Percentiles rank a stretch among this genome's conserved stretches.
Evolutionary conservation across 1,140 invertebrate genomes (phyloP).

Genomic region (Hyphantria cunea): DNA sequence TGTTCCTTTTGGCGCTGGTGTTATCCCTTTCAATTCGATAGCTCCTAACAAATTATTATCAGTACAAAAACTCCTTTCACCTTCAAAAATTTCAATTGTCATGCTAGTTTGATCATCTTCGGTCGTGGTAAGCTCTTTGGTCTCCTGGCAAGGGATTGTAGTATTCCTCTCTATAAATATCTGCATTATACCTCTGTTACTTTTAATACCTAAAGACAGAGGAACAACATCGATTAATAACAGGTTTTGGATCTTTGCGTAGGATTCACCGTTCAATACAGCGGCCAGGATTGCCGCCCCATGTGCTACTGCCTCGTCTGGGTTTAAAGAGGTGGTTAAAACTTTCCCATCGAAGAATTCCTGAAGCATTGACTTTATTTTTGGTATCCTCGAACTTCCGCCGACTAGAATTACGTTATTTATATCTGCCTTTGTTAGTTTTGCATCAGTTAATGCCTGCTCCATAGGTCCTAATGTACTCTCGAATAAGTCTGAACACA

Average conservation of each 20-base stretch:
- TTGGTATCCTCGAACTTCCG: conserved; percentile 85
- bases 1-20: conserved; percentile 57
- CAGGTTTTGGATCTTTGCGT: conserved; percentile 76
- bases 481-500: conserved; percentile 80
- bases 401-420: conserved; percentile 88
- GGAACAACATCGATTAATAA: conserved; percentile 82
- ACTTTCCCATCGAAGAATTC: conserved; percentile 64
- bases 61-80: conserved; percentile 57
- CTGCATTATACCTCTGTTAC: conserved; percentile 83
- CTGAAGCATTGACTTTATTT: conserved; percentile 75
- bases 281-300: conserved; percentile 80
- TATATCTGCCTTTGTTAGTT: conserved; percentile 84
- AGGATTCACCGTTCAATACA: conserved; percentile 71
- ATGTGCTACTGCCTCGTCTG: conserved; percentile 79
- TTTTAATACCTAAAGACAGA: conserved; percentile 84
- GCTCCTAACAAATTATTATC: conserved; percentile 63
- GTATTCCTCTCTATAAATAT: conserved; percentile 86
- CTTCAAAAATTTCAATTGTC: conserved; percentile 68
- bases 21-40: conserved; percentile 58
- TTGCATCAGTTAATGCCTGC: conserved; percentile 83
- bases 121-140: conserved; percentile 62
- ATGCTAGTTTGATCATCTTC: conserved; percentile 62
- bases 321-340: conserved; percentile 76
- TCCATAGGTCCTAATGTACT: conserved; percentile 66
- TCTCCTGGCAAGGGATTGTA: conserved; percentile 82